Percentiles rank a stretch among this genome's conserved stretches.
phyloP scores from a whole-genome alignment of 2,888 invertebrate genomes.

The Metacarcinus magister region DNA sequence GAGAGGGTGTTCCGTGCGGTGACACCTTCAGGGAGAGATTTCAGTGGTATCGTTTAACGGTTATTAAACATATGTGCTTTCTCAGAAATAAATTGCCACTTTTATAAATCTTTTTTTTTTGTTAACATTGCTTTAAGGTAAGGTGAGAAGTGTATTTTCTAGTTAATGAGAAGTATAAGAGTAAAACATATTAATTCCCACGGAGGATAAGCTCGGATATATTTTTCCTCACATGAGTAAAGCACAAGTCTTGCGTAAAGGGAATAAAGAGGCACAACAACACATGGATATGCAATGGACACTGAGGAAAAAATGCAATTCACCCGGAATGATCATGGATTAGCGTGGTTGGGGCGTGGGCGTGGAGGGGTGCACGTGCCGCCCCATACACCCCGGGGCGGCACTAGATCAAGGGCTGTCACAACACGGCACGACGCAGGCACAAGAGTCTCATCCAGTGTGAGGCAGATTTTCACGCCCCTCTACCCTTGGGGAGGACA shows the following conservation, averaged over 20 bases:
- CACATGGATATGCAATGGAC: background rate
- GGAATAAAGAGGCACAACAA: too few species aligned
- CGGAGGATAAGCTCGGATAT: too few species aligned
- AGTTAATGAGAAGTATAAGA: background rate
- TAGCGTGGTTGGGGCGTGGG: background rate
- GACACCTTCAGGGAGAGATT: too few species aligned
- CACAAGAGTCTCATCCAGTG: background rate
- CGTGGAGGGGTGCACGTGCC: background rate
- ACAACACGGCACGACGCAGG: slow-evolving; percentile 26
- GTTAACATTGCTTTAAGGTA: background rate
- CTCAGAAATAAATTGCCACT: too few species aligned
- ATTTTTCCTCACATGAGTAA: too few species aligned
- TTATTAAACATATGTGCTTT: too few species aligned
- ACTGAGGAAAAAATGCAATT: background rate
- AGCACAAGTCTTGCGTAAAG: too few species aligned
- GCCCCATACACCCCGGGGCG: background rate
- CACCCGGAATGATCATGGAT: background rate
- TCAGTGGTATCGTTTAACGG: too few species aligned
- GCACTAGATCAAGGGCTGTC: slow-evolving; percentile 14
- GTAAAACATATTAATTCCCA: too few species aligned
- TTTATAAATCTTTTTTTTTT: background rate
- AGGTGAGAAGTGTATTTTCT: background rate
- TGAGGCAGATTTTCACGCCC: background rate
- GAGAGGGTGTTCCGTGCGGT: background rate
- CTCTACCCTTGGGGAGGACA: background rate